These are phyloP conservation scores for Ptychoptera contaminata DNA, from an alignment of 2,888 invertebrate species.

Conservation along the genomic window DNA sequence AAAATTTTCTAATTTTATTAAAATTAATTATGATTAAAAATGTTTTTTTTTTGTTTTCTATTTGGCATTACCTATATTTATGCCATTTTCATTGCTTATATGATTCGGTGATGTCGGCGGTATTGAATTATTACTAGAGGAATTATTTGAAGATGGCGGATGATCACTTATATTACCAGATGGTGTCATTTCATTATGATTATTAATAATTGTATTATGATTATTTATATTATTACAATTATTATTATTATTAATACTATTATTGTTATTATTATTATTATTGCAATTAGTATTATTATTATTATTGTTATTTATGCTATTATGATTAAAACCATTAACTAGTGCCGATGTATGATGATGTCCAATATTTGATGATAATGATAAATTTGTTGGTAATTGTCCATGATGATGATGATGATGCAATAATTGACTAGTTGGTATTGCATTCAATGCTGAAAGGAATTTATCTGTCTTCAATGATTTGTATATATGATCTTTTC, in stretches of 20 bases:
- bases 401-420: constrained; percentile 29
- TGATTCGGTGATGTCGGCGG: constrained; percentile 25
- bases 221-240: neutral
- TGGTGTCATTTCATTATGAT: constrained; percentile 17
- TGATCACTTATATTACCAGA: too few relatives aligned
- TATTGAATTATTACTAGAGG: constrained; percentile 26
- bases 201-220: constrained; percentile 5
- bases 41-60: neutral
- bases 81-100: constrained; percentile 8
- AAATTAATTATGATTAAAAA: neutral
- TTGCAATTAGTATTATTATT: constrained; percentile 12
- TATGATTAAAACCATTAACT: constrained; percentile 19
- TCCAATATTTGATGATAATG: constrained; percentile 8
- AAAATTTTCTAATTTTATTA: neutral
- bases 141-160: constrained; percentile 8
- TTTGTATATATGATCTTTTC: neutral
- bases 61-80: neutral
- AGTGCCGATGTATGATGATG: constrained; percentile 19
- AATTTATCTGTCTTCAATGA: constrained; percentile 2
- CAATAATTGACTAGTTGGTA: constrained; percentile 26
- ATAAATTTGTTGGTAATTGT: constrained; percentile 25
- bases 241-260: constrained; percentile 5
- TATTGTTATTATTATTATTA: constrained; percentile 14
- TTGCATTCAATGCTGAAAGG: constrained; percentile 14
- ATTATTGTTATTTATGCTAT: constrained; percentile 11